These are phyloP conservation scores for Leptinotarsa undecemlineata DNA, from an alignment of 1,140 invertebrate species.

Conservation along the genomic window DNA sequence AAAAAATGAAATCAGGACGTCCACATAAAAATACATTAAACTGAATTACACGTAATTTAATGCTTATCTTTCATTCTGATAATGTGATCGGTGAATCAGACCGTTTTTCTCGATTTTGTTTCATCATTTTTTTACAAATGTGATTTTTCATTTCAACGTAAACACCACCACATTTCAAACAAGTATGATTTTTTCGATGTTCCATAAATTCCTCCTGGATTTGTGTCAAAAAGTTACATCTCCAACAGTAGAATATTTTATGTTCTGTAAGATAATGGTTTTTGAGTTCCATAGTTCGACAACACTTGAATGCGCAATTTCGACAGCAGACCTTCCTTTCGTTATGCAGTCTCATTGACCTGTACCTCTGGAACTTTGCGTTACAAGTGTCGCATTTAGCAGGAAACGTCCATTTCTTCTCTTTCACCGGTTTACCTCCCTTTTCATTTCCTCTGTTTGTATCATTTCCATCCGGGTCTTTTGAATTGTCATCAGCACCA, in stretches of 20 bases:
- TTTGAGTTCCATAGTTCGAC: not conserved
- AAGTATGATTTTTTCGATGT: not conserved
- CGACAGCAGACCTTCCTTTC: not conserved
- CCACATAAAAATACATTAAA: no score
- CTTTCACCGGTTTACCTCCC: not conserved
- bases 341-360: not conserved
- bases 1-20: no score
- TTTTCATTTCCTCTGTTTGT: not conserved
- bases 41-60: no score
- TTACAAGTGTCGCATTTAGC: not conserved
- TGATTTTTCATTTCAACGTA: not conserved
- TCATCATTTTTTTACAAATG: not conserved
- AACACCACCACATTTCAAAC: not conserved
- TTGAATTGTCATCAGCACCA: no score
- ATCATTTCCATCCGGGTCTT: no score
- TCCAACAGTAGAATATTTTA: slow-evolving; percentile 6
- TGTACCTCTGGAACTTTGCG: not conserved
- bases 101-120: not conserved
- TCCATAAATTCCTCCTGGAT: not conserved
- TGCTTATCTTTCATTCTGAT: not conserved
- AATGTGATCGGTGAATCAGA: not conserved
- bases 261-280: not conserved
- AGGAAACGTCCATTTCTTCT: not conserved
- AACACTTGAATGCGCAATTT: slow-evolving; percentile 3
- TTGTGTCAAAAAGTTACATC: not conserved